Percentiles rank a stretch among this genome's conserved stretches.
Evolutionary conservation across 2,888 invertebrate species (phyloP).

Genomic region (Tiliacea aurago): DNA sequence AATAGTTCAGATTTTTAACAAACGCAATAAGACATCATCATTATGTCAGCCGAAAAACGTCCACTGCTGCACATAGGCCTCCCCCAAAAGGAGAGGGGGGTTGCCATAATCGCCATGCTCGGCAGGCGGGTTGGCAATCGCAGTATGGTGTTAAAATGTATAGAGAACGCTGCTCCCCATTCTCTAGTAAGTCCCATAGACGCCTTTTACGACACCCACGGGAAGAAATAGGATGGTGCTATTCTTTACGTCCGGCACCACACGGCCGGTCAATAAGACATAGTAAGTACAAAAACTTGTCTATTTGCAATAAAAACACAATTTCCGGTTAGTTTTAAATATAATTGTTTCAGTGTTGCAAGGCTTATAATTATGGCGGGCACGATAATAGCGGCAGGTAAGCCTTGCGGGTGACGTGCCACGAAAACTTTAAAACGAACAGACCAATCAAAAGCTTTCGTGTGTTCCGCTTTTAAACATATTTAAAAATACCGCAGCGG

Average conservation of each 20-base stretch:
- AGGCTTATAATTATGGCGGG: constrained; percentile 45
- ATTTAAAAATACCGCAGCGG: constrained; percentile 19
- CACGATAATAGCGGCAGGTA: constrained; percentile 55
- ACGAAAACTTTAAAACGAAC: constrained; percentile 61
- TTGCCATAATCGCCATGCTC: too few relatives aligned
- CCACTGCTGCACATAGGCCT: too few relatives aligned
- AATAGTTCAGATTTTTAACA: background rate
- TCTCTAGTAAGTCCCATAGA: too few relatives aligned
- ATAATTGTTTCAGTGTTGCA: constrained; percentile 35
- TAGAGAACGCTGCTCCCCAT: too few relatives aligned
- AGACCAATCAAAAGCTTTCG: constrained; percentile 41
- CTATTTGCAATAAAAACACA: constrained; percentile 24
- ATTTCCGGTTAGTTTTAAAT: constrained; percentile 38
- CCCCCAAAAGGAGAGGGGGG: too few relatives aligned
- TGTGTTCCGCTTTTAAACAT: constrained; percentile 53
- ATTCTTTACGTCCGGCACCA: too few relatives aligned
- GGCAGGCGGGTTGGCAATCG: too few relatives aligned
- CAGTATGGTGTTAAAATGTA: too few relatives aligned
- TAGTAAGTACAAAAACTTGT: background rate
- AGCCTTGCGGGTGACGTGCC: constrained; percentile 55
- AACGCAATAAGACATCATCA: background rate
- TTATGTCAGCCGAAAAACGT: too few relatives aligned
- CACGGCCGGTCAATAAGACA: too few relatives aligned
- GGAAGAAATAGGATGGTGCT: too few relatives aligned
- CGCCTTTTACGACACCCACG: too few relatives aligned